Base-by-base conservation (phyloP, 2,113 vertebrate species). In the Nothocercus julius region DNA sequence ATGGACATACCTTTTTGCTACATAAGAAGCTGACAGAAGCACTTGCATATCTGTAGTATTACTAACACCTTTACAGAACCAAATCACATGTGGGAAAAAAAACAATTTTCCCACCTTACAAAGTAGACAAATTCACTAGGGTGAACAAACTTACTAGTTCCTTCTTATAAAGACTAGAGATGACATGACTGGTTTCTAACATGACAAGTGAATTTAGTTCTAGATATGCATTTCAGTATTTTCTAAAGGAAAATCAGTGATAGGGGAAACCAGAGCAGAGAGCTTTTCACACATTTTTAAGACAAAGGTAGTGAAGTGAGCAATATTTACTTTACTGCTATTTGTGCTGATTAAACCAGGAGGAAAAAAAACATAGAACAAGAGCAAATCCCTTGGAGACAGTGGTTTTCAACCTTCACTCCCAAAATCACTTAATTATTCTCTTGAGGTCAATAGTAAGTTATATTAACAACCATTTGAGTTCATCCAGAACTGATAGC, bases 301-400 rank as follows among this genome's bases (percentile, higher is more conserved):
- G 59, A 73, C 36, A 64, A 47, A 81, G 2, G 30, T 24, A 13
- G 38, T 75, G 24, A 74, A 89, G 38, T 45, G n/a, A 66, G 72
- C 59, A 85, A 30, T 90, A 86, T 93, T 95, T 94, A 59, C 40
- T 90, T 70, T 64, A 40, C 49, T 89, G 21, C 8, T 82, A 76
- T 66, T 75, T 45, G 11, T 51, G 45, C 45, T 54, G 42, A 61
- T 88, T 63, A 89, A 30, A 66, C 67, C 36, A 58, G 30, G 9
- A 18, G 25, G 25, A 54, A 25, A 14, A 14, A 54, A 19, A 89
- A 84, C 63, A 56, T 11, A 73, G 47, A 82, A 69, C 19, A 58
- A 78, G 15, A 58, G 34, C 34, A 75, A 63, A 42, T 40, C 42
- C 36, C 47, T 44, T 5, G 2, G 49, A 90, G 76, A 44, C 25